Conservation (phyloP, 2,113 vertebrate genomes). For the Syngnathus floridae region DNA sequence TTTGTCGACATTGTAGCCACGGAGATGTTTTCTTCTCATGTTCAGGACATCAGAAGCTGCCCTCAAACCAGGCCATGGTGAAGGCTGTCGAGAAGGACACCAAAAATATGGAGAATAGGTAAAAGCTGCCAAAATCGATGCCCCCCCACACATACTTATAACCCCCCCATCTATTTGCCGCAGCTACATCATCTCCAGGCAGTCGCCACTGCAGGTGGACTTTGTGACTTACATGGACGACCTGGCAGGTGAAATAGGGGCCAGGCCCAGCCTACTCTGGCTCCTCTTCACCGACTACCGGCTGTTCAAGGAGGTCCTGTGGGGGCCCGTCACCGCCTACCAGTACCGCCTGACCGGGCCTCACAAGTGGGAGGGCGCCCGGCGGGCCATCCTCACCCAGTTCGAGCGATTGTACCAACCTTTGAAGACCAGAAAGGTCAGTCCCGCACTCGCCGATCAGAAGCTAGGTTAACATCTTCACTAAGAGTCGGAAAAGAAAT, state of each 20-base stretch:
- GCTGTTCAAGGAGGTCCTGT: constrained; percentile 69
- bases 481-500: too few relatives aligned
- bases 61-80: constrained; percentile 53
- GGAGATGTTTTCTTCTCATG: constrained; percentile 5
- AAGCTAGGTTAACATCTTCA: too few relatives aligned
- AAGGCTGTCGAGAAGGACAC: constrained; percentile 58
- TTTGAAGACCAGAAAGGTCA: constrained; percentile 58
- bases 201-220: constrained; percentile 68
- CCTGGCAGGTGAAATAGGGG: constrained; percentile 60
- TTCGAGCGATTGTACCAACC: constrained; percentile 66
- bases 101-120: constrained; percentile 52
- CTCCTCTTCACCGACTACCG: constrained; percentile 73
- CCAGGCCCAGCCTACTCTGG: constrained; percentile 64
- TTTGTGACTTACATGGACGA: constrained; percentile 77
- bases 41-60: constrained; percentile 49
- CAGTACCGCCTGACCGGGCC: constrained; percentile 73
- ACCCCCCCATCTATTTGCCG: neutral
- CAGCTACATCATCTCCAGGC: constrained; percentile 60
- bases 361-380: constrained; percentile 73
- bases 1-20: neutral
- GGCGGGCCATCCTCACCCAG: constrained; percentile 73
- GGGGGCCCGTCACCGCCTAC: constrained; percentile 75
- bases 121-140: neutral
- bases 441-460: neutral
- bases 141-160: too few relatives aligned